Percentiles rank a stretch among this genome's conserved stretches.
Conservation (phyloP, 2,113 vertebrate genomes). For the Trachemys scripta region DNA sequence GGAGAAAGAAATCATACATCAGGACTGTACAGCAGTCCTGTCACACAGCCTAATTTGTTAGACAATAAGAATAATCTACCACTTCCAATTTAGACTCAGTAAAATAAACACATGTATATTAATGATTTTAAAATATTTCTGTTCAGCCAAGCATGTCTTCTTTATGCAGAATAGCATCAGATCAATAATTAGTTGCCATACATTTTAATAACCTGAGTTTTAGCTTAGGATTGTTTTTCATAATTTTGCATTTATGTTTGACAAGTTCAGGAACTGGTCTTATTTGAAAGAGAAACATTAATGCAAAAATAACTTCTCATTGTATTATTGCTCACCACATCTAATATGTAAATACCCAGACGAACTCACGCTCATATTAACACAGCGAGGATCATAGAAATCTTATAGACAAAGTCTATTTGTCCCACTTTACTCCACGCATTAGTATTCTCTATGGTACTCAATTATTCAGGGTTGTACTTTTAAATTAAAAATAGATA, state of each 20-base stretch:
- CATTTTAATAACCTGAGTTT: constrained; percentile 82
- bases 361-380: constrained; percentile 69
- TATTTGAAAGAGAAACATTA: constrained; percentile 73
- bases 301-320: constrained; percentile 69
- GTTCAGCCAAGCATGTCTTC: constrained; percentile 77
- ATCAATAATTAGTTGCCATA: constrained; percentile 85
- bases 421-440: constrained; percentile 64
- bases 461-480: constrained; percentile 68
- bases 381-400: constrained; percentile 52
- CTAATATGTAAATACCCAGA: constrained; percentile 71
- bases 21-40: constrained; percentile 52
- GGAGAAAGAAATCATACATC: constrained; percentile 69
- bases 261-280: constrained; percentile 79
- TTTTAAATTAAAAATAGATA: constrained; percentile 73
- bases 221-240: constrained; percentile 77
- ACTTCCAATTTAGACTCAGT: constrained; percentile 77
- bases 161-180: constrained; percentile 81
- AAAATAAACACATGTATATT: constrained; percentile 86
- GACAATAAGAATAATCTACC: constrained; percentile 79
- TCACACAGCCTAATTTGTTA: constrained; percentile 80
- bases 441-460: constrained; percentile 64
- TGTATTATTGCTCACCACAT: constrained; percentile 58
- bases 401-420: constrained; percentile 65
- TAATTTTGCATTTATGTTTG: constrained; percentile 83
- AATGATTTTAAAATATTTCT: constrained; percentile 84